Conservation (phyloP, 2,797 vertebrate genomes). For the Sitta carolinensis region DNA sequence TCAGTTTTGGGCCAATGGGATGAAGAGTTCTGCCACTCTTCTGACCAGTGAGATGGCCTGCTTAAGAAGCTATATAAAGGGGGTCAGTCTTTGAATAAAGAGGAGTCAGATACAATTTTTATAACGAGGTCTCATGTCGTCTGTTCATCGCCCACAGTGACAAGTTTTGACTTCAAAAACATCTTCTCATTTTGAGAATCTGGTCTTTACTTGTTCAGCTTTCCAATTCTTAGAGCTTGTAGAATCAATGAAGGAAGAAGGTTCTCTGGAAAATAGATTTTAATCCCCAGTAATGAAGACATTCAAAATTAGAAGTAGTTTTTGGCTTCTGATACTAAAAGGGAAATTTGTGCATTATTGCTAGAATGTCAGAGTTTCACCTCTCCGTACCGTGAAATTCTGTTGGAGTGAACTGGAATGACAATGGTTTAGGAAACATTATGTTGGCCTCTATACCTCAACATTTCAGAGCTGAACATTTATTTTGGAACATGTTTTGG, state of each 20-base stretch:
- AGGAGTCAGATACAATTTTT: too few species aligned
- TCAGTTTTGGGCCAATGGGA: too few species aligned
- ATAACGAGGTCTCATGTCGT: too few species aligned
- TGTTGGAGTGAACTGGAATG: neutral
- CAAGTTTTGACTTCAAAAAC: neutral
- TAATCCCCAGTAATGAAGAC: accelerated
- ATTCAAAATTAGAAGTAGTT: neutral
- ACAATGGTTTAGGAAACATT: neutral
- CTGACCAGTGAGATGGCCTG: too few species aligned
- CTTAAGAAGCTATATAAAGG: too few species aligned
- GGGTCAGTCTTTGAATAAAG: too few species aligned
- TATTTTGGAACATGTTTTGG: neutral
- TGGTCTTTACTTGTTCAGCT: neutral
- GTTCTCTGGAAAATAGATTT: neutral
- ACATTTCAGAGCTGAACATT: neutral
- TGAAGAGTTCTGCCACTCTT: too few species aligned
- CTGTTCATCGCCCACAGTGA: too few species aligned
- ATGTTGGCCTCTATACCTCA: neutral
- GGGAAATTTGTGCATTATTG: neutral
- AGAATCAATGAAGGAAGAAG: neutral
- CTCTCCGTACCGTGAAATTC: accelerated
- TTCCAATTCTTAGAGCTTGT: neutral
- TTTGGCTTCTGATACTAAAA: neutral
- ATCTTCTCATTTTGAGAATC: neutral
- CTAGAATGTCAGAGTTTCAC: neutral